Evolutionary conservation across 2,888 invertebrate genomes (phyloP), one percentile per base, ranked within the genome.

Genomic region (Elegia similella): DNA sequence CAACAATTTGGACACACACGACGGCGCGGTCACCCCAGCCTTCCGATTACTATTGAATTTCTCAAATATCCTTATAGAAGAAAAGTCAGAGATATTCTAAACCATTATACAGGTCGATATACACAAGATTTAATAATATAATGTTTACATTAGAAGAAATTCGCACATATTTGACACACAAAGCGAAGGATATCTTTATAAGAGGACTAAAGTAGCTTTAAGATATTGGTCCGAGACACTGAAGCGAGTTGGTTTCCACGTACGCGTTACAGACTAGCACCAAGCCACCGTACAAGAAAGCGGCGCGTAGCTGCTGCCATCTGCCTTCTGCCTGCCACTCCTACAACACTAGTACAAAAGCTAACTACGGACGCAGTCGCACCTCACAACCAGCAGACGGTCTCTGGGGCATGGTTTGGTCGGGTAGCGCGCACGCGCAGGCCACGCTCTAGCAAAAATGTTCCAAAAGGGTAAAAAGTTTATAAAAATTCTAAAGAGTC

Each of bases 111-210:
- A 88, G 88, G 88, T 90, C 78, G 88, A 87, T 88, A 88, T 88
- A 90, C 86, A 89, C 81, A 81, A 86, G 81, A 80, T 81, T 87
- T 81, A 81, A 82, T 85, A 81, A 81, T 84, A 85, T 83, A 86
- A 50, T 72, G 84, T 87, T 88, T 84, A 89, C 83, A 83, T 86
- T 84, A 86, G 80, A 83, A 84, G 83, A 86, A 86, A 86, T 81
- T 89, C 86, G 90, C 91, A 88, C 86, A 88, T 86, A 88, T 89
- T 91, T 91, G 90, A 91, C 91, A 91, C 90, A 89, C 88, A 90
- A 91, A 91, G 91, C 91, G 88, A 89, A 84, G 80, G 80, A 86
- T 80, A 86, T 70, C 77, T 78, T 34, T 50, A 79, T 81, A 80
- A 82, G 77, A 84, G 84, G 84, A 86, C 74, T 83, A 86, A 78